Conservation (phyloP, 2,888 invertebrate species). For the Eilema depressum region DNA sequence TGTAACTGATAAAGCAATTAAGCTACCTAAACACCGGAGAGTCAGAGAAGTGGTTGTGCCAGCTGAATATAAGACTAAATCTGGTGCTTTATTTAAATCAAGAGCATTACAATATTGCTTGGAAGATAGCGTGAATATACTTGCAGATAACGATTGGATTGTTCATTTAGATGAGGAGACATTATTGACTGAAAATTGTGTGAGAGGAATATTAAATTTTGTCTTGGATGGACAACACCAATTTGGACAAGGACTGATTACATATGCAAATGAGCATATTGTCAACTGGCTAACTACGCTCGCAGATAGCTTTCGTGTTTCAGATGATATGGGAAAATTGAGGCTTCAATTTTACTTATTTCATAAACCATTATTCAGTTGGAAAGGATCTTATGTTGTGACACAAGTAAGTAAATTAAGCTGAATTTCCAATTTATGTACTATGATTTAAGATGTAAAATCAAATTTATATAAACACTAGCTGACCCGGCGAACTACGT, state of each 20-base stretch:
- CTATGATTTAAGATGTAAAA: neutral
- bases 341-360: conserved; percentile 96
- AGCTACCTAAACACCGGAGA: conserved; percentile 92
- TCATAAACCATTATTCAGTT: conserved; percentile 98
- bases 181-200: conserved; percentile 95
- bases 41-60: conserved; percentile 97
- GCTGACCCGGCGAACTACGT: too few species aligned
- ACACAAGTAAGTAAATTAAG: conserved; percentile 90
- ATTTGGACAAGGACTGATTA: conserved; percentile 98
- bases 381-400: conserved; percentile 99
- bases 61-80: conserved; percentile 93
- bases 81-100: conserved; percentile 97
- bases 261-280: conserved; percentile 98
- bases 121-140: conserved; percentile 94
- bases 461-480: too few species aligned
- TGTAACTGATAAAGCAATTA: conserved; percentile 95
- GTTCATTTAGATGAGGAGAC: conserved; percentile 99
- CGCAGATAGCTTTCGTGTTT: conserved; percentile 97
- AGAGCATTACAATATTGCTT: conserved; percentile 98
- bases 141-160: conserved; percentile 97
- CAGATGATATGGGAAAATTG: conserved; percentile 99
- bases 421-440: conserved; percentile 6
- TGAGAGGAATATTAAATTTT: conserved; percentile 97
- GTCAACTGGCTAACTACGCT: conserved; percentile 99
- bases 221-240: conserved; percentile 97